Conservation (phyloP, 1,140 invertebrate genomes). For the Drosophila albomicans region DNA sequence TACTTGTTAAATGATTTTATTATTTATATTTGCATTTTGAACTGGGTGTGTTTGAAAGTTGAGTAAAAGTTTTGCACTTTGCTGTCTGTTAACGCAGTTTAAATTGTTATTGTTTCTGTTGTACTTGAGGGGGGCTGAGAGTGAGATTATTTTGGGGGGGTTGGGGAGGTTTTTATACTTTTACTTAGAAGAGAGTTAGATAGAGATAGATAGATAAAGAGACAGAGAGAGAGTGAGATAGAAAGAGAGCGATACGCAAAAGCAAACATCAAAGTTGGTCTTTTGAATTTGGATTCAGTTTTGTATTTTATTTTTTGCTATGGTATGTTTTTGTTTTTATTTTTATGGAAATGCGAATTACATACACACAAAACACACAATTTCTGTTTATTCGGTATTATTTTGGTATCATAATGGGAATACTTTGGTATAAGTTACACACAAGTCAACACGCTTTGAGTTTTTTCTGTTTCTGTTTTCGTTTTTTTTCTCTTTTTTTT, state of each 20-base stretch:
- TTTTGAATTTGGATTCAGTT: constrained; percentile 1
- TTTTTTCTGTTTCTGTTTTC: constrained; percentile 35
- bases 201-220: constrained; percentile 2
- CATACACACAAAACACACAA: constrained; percentile 71
- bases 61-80: constrained; percentile 64
- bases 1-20: constrained; percentile 34
- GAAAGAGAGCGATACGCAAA: constrained; percentile 25
- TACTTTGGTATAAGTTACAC: constrained; percentile 61
- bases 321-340: background rate
- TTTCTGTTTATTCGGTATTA: constrained; percentile 17
- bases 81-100: constrained; percentile 61
- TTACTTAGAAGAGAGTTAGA: constrained; percentile 20
- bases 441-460: constrained; percentile 64
- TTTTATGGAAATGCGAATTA: constrained; percentile 40
- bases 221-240: constrained; percentile 11
- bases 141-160: constrained; percentile 22
- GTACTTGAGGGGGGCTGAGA: constrained; percentile 21
- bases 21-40: constrained; percentile 79
- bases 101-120: constrained; percentile 41
- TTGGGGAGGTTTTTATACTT: constrained; percentile 14
- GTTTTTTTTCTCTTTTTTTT: background rate
- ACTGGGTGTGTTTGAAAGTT: constrained; percentile 75
- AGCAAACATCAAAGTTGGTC: constrained; percentile 37
- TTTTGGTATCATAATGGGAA: constrained; percentile 40
- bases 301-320: constrained; percentile 2